These are phyloP conservation scores for Cuniculus paca DNA, from an alignment of 2,797 vertebrate genomes.

Conservation along the genomic window DNA sequence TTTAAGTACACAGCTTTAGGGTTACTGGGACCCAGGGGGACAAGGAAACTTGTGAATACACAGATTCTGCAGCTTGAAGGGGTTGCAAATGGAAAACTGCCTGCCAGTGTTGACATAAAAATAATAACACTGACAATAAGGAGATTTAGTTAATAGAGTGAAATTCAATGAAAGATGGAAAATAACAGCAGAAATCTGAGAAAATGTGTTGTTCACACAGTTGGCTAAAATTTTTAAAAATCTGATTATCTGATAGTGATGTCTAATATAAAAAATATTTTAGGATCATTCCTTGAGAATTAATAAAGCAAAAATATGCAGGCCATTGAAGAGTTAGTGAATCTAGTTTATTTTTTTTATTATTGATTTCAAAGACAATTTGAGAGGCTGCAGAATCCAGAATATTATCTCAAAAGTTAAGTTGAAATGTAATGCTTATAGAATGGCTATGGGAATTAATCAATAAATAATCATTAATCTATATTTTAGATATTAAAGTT, in stretches of 20 bases:
- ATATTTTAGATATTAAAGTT: neutral
- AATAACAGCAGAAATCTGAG: conserved; percentile 20
- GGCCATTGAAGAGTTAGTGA: neutral
- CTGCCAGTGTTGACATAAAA: neutral
- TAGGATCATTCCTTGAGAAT: conserved; percentile 45
- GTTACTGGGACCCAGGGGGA: conserved; percentile 34
- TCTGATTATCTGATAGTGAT: conserved; percentile 12
- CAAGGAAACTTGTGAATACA: conserved; percentile 47
- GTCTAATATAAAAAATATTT: neutral
- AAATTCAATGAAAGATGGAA: conserved; percentile 40
- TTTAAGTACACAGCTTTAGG: conserved; percentile 38
- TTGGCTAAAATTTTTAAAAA: neutral
- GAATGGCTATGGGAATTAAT: conserved; percentile 39
- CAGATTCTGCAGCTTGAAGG: conserved; percentile 54
- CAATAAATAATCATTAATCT: neutral
- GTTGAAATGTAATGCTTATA: neutral
- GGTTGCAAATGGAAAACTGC: conserved; percentile 19
- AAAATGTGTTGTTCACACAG: neutral
- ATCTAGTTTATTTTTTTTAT: neutral
- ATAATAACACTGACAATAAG: neutral
- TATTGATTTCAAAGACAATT: conserved; percentile 18
- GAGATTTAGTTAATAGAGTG: neutral
- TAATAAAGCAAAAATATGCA: neutral
- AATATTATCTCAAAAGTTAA: neutral
- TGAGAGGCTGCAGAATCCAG: neutral